These are phyloP conservation scores for Oryzias melastigma DNA, from an alignment of 2,113 vertebrate species.

Conservation along the genomic window DNA sequence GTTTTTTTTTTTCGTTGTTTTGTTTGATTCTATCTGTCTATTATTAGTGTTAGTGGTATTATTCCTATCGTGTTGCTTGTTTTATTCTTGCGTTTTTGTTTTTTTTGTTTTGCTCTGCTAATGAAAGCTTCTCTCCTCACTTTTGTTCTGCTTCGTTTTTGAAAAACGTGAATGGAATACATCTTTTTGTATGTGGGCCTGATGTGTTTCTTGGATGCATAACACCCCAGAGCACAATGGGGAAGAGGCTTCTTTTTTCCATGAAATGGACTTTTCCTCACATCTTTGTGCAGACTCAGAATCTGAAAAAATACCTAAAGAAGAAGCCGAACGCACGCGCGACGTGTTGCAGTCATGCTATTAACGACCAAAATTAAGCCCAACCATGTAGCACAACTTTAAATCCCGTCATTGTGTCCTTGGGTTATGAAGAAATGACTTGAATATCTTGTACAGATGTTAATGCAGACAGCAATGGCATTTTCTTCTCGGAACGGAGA, in stretches of 20 bases:
- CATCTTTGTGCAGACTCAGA: conserved; percentile 13
- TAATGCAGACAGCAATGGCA: conserved; percentile 26
- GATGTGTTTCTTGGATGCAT: conserved; percentile 44
- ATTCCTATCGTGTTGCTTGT: conserved; percentile 66
- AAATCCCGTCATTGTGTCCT: conserved; percentile 34
- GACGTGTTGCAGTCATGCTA: conserved; percentile 24
- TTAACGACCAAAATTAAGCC: conserved; percentile 27
- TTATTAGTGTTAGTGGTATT: conserved; percentile 71
- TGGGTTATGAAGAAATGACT: conserved; percentile 14
- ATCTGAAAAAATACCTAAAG: background rate
- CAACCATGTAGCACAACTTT: conserved; percentile 32
- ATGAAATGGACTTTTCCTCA: conserved; percentile 11
- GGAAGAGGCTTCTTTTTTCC: conserved; percentile 44
- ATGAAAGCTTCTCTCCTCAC: conserved; percentile 66
- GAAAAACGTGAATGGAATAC: conserved; percentile 60
- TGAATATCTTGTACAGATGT: conserved; percentile 29
- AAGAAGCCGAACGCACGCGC: background rate
- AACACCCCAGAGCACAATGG: conserved; percentile 39
- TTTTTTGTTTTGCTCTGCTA: conserved; percentile 67
- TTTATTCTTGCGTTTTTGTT: conserved; percentile 52
- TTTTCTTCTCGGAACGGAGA: conserved; percentile 27
- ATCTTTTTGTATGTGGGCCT: conserved; percentile 49
- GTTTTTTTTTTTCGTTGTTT: conserved; percentile 63
- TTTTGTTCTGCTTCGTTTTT: conserved; percentile 57
- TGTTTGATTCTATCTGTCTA: conserved; percentile 67